Evolutionary conservation across 2,113 vertebrate genomes (phyloP), one percentile per base, ranked within the genome.

Genomic region (Dicerorhinus sumatrensis): DNA sequence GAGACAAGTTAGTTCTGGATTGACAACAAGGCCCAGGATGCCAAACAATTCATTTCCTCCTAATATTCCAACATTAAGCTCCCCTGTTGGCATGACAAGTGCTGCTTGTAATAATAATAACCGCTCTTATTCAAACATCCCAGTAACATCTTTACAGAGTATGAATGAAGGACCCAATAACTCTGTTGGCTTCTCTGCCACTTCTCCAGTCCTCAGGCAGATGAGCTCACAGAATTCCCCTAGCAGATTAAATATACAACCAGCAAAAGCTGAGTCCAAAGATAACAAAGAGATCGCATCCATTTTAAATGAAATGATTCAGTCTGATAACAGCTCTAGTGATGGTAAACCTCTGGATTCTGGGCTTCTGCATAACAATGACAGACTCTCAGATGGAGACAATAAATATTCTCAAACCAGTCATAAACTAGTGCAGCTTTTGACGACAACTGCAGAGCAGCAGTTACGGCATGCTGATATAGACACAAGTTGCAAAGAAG

Each of bases 21-120:
- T 99, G 92, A 98, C 99, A 58, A 98, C 99, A 46, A 99, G 99
- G 94, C 99, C 99, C 60, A 98, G 99, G 60, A 98, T 98, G 56
- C 98, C 99, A 48, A 99, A 98, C 98, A 99, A 99, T 97, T 99
- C 99, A 70, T 99, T 99, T 98, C 99, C 99, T 29, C 99, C 99
- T 75, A 98, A 99, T 76, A 98, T 99, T 91, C 98, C 99, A 1
- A 98, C 99, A 96, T 98, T 99, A 98, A 99, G 99, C 98, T 99
- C 99, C 82, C 99, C 99, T 0, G 98, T 98, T 23, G 99, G 99
- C 83, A 98, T 99, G 97, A 96, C 98, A n/a, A 96, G 96, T 88
- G 93, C 98, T n/a, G 93, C 98, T 93, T 98, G 99, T 77, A 98
- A 96, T 86, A 91, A 96, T 13, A 97, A 95, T 97, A 98, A 91